phyloP scores from a whole-genome alignment of 2,888 invertebrate species.

The Metalampra italica region DNA sequence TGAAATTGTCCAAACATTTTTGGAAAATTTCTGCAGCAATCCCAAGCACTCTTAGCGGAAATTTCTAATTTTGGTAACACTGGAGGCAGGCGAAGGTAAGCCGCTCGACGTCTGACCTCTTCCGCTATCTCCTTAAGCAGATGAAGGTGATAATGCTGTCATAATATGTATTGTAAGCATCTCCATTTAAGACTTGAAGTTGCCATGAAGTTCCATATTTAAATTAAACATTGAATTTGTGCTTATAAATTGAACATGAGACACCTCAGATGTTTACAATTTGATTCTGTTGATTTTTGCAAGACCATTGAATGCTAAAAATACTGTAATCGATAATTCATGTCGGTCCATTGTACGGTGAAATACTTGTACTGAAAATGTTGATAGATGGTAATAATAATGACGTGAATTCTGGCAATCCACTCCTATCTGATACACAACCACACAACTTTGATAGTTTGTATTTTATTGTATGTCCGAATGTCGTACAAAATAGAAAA shows the following conservation, averaged over 20 bases:
- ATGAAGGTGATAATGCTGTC: slow-evolving; percentile 21
- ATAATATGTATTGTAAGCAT: slow-evolving; percentile 9
- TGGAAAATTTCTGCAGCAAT: too few species aligned
- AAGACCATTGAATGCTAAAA: neutral
- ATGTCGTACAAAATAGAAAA: too few species aligned
- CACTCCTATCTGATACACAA: too few species aligned
- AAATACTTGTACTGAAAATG: neutral
- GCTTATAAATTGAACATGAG: too few species aligned
- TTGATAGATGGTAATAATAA: too few species aligned
- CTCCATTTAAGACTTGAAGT: slow-evolving; percentile 1
- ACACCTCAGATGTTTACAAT: neutral
- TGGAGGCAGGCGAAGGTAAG: slow-evolving; percentile 20
- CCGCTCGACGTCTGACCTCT: slow-evolving; percentile 23
- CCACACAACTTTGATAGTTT: too few species aligned
- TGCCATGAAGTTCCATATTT: neutral
- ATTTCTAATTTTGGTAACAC: neutral
- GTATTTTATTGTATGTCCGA: too few species aligned
- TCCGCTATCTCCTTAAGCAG: slow-evolving; percentile 56
- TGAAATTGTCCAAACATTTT: too few species aligned
- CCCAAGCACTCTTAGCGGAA: too few species aligned
- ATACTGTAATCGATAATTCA: too few species aligned
- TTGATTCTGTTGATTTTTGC: neutral
- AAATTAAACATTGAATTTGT: neutral
- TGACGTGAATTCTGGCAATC: too few species aligned
- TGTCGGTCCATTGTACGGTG: too few species aligned